These are phyloP conservation scores for Pteronura brasiliensis DNA, from an alignment of 2,113 vertebrate species.

Conservation along the genomic window DNA sequence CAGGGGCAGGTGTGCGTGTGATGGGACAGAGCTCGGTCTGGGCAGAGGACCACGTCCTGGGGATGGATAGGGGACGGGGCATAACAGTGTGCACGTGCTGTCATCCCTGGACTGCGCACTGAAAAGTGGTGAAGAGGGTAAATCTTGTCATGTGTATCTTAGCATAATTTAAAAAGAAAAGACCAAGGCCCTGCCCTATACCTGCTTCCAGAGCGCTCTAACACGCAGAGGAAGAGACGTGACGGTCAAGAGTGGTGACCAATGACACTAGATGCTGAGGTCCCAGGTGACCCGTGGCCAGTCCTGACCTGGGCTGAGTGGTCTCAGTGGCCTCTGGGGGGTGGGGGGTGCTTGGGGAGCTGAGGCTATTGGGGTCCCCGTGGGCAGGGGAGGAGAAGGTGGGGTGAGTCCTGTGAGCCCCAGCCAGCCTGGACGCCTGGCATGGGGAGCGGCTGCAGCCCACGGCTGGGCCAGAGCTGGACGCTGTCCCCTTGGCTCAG, in stretches of 20 bases:
- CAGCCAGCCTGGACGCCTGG: rapidly evolving
- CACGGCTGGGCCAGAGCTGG: not conserved
- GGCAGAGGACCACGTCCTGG: not conserved
- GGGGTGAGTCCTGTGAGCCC: rapidly evolving
- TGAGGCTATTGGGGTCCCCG: rapidly evolving
- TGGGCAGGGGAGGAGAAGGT: not conserved
- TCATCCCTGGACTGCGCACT: rapidly evolving
- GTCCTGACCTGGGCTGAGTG: not conserved
- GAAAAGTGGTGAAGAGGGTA: not conserved
- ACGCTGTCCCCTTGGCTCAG: not conserved
- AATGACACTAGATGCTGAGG: no score
- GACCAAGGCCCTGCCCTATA: not conserved
- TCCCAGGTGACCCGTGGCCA: rapidly evolving
- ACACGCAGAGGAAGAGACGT: rapidly evolving
- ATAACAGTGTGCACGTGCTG: not conserved
- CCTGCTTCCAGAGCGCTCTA: not conserved
- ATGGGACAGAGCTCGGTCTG: not conserved
- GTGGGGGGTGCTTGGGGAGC: not conserved
- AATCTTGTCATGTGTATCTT: not conserved
- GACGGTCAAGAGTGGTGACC: not conserved
- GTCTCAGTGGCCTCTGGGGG: not conserved
- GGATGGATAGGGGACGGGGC: not conserved
- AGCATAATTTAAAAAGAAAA: not conserved
- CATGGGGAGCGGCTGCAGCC: rapidly evolving
- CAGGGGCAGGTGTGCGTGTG: not conserved